These are phyloP conservation scores for Parochlus steinenii DNA, from an alignment of 2,888 invertebrate species.

Conservation along the genomic window DNA sequence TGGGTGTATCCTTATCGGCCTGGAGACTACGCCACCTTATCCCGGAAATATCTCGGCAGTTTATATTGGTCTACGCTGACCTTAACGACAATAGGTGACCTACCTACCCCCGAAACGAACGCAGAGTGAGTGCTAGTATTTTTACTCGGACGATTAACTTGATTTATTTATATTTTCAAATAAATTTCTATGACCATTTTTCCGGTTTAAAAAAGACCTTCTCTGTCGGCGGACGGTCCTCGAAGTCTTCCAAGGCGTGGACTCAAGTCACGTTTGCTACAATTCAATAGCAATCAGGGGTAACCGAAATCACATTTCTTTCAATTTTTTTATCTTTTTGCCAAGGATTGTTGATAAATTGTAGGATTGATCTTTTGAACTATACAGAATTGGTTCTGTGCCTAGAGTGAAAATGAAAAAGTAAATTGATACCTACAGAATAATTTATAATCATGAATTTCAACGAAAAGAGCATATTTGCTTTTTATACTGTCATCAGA, in stretches of 20 bases:
- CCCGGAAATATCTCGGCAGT: constrained; percentile 85
- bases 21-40: constrained; percentile 76
- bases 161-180: background rate
- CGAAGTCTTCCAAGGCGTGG: constrained; percentile 79
- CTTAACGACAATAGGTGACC: constrained; percentile 87
- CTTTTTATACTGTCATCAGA: too few relatives aligned
- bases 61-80: constrained; percentile 95
- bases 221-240: constrained; percentile 57
- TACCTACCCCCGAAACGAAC: constrained; percentile 90
- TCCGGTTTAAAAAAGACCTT: constrained; percentile 24
- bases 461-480: too few relatives aligned
- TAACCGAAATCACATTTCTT: too few relatives aligned
- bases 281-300: constrained; percentile 80
- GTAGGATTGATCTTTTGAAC: too few relatives aligned
- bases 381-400: too few relatives aligned
- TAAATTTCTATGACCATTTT: constrained; percentile 1
- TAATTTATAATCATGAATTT: too few relatives aligned
- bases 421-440: too few relatives aligned
- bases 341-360: too few relatives aligned
- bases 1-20: constrained; percentile 81
- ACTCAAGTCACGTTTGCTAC: constrained; percentile 78
- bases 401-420: too few relatives aligned
- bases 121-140: constrained; percentile 68
- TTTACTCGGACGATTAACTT: background rate
- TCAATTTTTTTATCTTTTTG: too few relatives aligned